A percentile compares a stretch with the other conserved stretches of the same genome.
These are phyloP conservation scores for Hydrocynus forskahlii DNA, from an alignment of 2,797 vertebrate genomes.

Conservation along the genomic window DNA sequence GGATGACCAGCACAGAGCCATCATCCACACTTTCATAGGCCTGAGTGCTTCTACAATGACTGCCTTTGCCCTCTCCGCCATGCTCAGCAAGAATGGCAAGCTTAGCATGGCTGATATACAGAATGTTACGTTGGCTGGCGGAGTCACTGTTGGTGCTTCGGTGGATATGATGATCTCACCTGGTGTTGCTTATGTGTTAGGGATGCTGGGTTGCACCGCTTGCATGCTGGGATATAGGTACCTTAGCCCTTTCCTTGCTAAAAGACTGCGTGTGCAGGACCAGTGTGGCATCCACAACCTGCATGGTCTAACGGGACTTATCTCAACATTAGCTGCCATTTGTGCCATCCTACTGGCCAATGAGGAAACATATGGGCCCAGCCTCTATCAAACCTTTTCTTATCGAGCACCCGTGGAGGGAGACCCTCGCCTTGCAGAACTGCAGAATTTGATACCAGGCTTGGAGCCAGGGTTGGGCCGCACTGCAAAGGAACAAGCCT, in stretches of 20 bases:
- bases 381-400: constrained; percentile 72
- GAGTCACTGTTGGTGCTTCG: constrained; percentile 80
- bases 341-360: constrained; percentile 71
- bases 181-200: constrained; percentile 75
- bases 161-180: constrained; percentile 84
- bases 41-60: constrained; percentile 81
- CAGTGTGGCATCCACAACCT: constrained; percentile 88
- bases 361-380: constrained; percentile 70
- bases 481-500: constrained; percentile 71
- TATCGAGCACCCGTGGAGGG: constrained; percentile 69
- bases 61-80: constrained; percentile 79
- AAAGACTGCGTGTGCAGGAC: constrained; percentile 75
- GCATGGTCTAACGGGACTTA: constrained; percentile 83
- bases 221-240: constrained; percentile 86
- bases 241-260: constrained; percentile 77
- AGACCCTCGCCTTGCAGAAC: constrained; percentile 68
- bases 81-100: constrained; percentile 80
- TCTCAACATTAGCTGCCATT: constrained; percentile 77
- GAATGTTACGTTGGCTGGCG: constrained; percentile 85
- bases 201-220: constrained; percentile 74
- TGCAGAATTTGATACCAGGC: constrained; percentile 62
- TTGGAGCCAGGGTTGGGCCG: constrained; percentile 60
- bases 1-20: constrained; percentile 81
- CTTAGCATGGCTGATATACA: constrained; percentile 83
- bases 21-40: constrained; percentile 86